A percentile compares a stretch with the other conserved stretches of the same genome.
Conservation (phyloP, 2,888 invertebrate genomes). For the Lydus trimaculatus region DNA sequence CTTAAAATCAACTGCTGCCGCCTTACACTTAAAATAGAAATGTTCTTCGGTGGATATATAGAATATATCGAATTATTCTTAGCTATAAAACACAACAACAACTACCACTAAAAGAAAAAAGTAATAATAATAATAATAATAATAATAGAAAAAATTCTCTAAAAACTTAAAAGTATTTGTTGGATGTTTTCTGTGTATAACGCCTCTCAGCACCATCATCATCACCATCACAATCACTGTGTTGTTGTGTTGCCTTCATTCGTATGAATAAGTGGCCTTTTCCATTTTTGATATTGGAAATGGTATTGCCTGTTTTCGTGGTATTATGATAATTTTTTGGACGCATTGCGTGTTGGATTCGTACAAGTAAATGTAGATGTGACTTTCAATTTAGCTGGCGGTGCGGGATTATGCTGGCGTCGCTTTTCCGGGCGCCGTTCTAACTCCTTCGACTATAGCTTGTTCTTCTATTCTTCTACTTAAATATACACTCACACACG, state of each 20-base stretch:
- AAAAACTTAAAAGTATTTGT: conserved; percentile 33
- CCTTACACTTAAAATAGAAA: conserved; percentile 22
- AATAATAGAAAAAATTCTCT: conserved; percentile 13
- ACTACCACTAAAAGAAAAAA: not conserved
- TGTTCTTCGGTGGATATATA: conserved; percentile 25
- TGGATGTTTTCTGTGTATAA: conserved; percentile 1
- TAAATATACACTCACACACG: not conserved
- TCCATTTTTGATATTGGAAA: conserved; percentile 50
- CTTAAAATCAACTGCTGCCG: not conserved
- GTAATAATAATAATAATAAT: too few species aligned
- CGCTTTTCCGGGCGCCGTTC: conserved; percentile 60
- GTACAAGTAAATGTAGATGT: conserved; percentile 58
- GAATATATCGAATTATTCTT: conserved; percentile 27
- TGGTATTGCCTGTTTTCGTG: conserved; percentile 35
- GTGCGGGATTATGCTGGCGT: conserved; percentile 61
- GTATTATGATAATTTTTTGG: conserved; percentile 58
- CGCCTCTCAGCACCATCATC: not conserved
- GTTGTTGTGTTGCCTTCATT: not conserved
- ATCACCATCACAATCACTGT: not conserved
- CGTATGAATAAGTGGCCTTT: conserved; percentile 44
- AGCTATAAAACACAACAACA: conserved; percentile 30
- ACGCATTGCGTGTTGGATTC: conserved; percentile 57
- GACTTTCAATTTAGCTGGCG: conserved; percentile 58
- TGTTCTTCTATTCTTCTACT: not conserved
- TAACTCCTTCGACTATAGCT: not conserved